Evolutionary conservation across 92 coral and sea anemone species (phyloP), one percentile per base, ranked within the genome.

Genomic region (Bergia puertoricense): DNA sequence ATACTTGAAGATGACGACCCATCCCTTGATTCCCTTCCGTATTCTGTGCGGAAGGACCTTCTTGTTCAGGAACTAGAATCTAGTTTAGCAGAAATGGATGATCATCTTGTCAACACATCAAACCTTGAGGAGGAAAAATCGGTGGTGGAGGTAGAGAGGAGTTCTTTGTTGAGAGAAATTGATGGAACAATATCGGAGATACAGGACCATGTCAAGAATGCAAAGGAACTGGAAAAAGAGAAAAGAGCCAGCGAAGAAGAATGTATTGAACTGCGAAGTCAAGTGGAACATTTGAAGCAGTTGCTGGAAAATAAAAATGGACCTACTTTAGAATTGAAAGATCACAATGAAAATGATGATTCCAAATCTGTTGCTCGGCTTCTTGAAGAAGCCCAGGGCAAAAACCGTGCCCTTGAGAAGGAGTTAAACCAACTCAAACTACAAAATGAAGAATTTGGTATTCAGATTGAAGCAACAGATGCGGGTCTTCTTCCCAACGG

Each of bases 11-110:
- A 91, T 54, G 95, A 88, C 46, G 90, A 91, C 81, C 85, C 89
- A n/a, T 94, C 94, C 8, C 66, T 93, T 62, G 94, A 92, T 36
- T 76, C 93, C 3, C 74, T 94, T 30, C 95, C 97, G 30, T 85
- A 92, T 72, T 88, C 91, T 23, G 85, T 83, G 11, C 80, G 95
- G 66, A 93, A 93, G 74, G 96, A 97, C 81, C 91, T 94, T 62
- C 97, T 97, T 72, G 92, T 97, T 59, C 93, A 88, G 67, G 99
- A 97, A 75, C 90, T 97, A 62, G 95, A 94, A 71, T 95, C 92
- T 18, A 92, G 96, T 84, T 86, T 96, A 37, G 91, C 95, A 11
- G 94, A 95, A 86, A 92, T 95, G 91, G 96, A 96, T 81, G 96
- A 91, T 85, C 91, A 94, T 38, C 80, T 86, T 85, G 89, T 90